Evolutionary conservation across 2,797 vertebrate species (phyloP), one percentile per base, ranked within the genome.

Genomic region (Amblyopsis hoosieri): DNA sequence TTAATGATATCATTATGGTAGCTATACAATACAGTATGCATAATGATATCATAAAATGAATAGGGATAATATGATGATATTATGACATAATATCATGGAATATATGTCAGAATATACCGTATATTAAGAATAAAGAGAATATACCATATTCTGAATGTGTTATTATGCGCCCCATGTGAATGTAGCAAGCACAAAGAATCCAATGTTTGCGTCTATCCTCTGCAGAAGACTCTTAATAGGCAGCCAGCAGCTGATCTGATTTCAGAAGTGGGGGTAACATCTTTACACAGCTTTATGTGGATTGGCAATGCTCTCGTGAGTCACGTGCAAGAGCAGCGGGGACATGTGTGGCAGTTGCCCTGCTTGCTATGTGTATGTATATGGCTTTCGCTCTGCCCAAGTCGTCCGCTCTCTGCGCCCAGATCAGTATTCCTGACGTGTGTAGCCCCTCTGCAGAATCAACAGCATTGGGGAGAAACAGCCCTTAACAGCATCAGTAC

Each of bases 361-460:
- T n/a, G 59, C 59, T 57, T 47, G 8, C 50, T 9, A 31, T 53
- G 67, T 63, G 76, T 68, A 81, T 84, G 78, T 83, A 69, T 58
- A 57, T 67, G 62, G 23, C 3, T 23, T 23, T 23, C 23, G 23
- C 23, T 64, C 72, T 79, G 37, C 74, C 14, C 78, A 23, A 23
- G 3, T 79, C 57, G 45, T 65, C 68, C 66, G 74, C 72, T 70
- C 78, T 55, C 79, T 54, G 67, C 47, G 59, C 70, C 56, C 69
- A 62, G 83, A 90, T 91, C 90, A 90, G 89, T 86, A 91, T 91
- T 90, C 89, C 66, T 78, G 82, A 89, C 85, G 78, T 89, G 86
- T 70, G 86, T 87, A n/a, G 65, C 60, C 81, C 80, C 83, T 85
- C 85, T 84, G 82, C 87, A 86, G 85, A 87, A 87, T 89, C 87